Conservation (phyloP, 2,888 invertebrate species). For the Oxyteleia sp. region DNA sequence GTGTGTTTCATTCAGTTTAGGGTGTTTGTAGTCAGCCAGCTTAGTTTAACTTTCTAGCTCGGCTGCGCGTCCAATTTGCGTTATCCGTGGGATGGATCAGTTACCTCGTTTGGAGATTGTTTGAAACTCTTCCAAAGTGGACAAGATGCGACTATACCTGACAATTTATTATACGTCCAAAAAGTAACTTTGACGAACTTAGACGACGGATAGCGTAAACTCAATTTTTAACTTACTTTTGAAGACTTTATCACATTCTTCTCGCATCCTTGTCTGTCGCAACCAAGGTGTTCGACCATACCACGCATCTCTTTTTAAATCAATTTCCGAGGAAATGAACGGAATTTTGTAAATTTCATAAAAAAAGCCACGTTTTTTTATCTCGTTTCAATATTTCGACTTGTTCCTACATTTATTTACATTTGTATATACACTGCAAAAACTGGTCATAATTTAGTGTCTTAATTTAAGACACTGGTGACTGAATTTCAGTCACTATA, state of each 20-base stretch:
- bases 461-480: too few relatives aligned
- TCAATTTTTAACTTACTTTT: constrained; percentile 47
- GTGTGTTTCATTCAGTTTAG: constrained; percentile 63
- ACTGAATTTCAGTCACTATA: too few relatives aligned
- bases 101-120: constrained; percentile 51
- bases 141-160: constrained; percentile 29
- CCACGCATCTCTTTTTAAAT: constrained; percentile 2
- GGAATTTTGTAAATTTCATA: constrained; percentile 3
- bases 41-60: constrained; percentile 55
- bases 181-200: constrained; percentile 36
- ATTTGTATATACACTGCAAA: too few relatives aligned
- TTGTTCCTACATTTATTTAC: too few relatives aligned
- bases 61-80: constrained; percentile 45
- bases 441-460: too few relatives aligned
- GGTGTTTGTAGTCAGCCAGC: constrained; percentile 40
- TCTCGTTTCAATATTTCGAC: too few relatives aligned
- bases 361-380: background rate
- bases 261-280: background rate
- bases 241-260: constrained; percentile 27
- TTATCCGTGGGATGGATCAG: constrained; percentile 42
- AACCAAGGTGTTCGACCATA: background rate
- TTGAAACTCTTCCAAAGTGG: constrained; percentile 44
- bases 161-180: constrained; percentile 43
- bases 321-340: constrained; percentile 1
- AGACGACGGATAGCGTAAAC: constrained; percentile 6